Evolutionary conservation across 2,113 vertebrate species (phyloP).

Genomic region (Uria lomvia): DNA sequence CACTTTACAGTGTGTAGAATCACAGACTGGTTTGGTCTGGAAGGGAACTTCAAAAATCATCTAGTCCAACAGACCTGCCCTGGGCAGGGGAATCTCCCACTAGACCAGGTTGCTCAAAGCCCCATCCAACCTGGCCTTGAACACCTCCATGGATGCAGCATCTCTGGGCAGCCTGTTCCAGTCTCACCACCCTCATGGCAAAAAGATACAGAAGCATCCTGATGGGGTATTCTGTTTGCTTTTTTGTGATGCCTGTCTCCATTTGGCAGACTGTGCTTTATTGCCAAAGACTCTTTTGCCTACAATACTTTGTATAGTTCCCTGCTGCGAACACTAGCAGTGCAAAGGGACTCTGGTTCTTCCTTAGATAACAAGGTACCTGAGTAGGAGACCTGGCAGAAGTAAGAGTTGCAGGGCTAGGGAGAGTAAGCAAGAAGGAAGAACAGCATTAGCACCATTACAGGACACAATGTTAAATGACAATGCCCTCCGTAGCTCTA

Average conservation of each 20-base stretch:
- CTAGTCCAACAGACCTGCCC: too few relatives aligned
- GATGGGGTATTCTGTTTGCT: not conserved
- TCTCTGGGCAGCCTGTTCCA: not conserved
- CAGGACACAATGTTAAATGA: not conserved
- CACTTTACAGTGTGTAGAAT: accelerated
- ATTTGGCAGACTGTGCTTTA: not conserved
- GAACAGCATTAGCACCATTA: not conserved
- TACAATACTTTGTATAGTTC: accelerated
- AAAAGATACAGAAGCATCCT: not conserved
- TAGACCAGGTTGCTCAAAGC: accelerated
- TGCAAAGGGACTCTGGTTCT: not conserved
- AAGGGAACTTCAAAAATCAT: not conserved
- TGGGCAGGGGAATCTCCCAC: not conserved
- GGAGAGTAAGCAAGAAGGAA: not conserved
- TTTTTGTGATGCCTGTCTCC: not conserved
- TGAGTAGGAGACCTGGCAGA: not conserved
- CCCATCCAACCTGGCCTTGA: not conserved
- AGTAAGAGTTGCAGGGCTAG: not conserved
- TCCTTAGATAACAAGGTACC: not conserved
- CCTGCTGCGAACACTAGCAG: not conserved
- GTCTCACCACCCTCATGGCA: accelerated
- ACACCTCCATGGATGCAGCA: accelerated
- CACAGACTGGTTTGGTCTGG: not conserved
- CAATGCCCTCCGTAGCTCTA: not conserved
- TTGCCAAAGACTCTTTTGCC: not conserved